Evolutionary conservation across 2,113 vertebrate species (phyloP), one percentile per base, ranked within the genome.

Genomic region (Callopanchax toddi): DNA sequence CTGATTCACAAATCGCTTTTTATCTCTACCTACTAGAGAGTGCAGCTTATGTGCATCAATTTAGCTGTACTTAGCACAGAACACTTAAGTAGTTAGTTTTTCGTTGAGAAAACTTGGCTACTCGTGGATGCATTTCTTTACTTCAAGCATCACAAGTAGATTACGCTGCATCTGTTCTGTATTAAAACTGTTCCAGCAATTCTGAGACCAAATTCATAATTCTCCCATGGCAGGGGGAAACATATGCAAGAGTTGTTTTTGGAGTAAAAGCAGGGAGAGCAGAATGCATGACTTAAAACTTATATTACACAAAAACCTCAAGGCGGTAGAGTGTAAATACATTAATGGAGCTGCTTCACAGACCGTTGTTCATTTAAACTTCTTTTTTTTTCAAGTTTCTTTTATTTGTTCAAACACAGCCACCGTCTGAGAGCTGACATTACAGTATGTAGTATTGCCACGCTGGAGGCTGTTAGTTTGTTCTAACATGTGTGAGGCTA

Each of bases 31-130:
- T 53, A 55, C 12, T 54, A 48, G 58, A 58, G 78, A 76, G 22
- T 67, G 55, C 40, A 76, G 64, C 62, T 78, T 65, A 64, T 62
- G 64, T 56, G 52, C 12, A 37, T 69, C 59, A 44, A 76, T 77
- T 61, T 59, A 57, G 50, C 48, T 39, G 22, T 62, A 39, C 66
- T 45, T 56, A 53, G 32, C 21, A 18, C 43, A 52, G 32, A 29
- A 2, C 26, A 61, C 56, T 51, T 23, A 39, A 5, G 17, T 25
- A 32, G n/a, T 54, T 53, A n/a, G 22, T 22, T 42, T 53, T 6
- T 63, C 11, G 1, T 34, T 17, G 13, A 56, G 32, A 37, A 52
- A 67, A n/a, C 6, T 3, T 22, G 2, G 1, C 29, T 11, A 0
- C n/a, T 56, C 20, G 36, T 34, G n/a, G 6, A 37, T 5, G 21